Evolutionary conservation across 2,888 invertebrate genomes (phyloP), one percentile per base, ranked within the genome.

Genomic region (Hirtodrosophila histrioides): DNA sequence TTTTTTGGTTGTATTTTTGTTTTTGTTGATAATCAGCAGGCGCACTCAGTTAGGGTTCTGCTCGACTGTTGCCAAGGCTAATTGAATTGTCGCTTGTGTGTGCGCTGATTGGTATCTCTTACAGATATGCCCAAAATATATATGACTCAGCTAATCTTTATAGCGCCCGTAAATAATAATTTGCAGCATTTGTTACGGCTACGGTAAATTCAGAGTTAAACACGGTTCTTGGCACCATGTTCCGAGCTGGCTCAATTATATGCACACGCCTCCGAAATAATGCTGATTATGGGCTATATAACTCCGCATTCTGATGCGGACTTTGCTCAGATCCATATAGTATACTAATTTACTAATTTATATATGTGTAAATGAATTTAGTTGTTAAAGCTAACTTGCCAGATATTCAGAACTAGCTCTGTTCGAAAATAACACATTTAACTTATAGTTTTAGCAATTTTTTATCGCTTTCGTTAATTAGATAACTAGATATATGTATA

Each of bases 81-180:
- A 85, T 87, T 83, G 85, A 83, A 83, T 83, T 85, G 78, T 69
- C 69, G 62, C 56, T 44, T 48, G 63, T 57, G 54, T 61, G 60
- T 31, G 31, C 62, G 64, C 45, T 53, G 83, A 66, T 77, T 66
- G 56, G 60, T 84, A 81, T 77, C 81, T 75, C 5, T 62, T 12
- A 8, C 50, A 35, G 81, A 84, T 85, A 86, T 55, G 67, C 37
- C 36, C 35, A 39, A 37, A 62, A 23, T 56, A n/a, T 49, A 55
- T 69, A 58, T 53, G 51, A 68, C 40, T 37, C 31, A 39, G 33
- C 37, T 65, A 65, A 82, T 82, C 87, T 82, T 78, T 86, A 82
- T 82, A 63, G 36, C 39, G 46, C 44, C 58, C 53, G 62, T 86
- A 84, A 84, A 86, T 63, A 66, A 72, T 86, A 76, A 84, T 83